Evolutionary conservation across 2,797 vertebrate genomes (phyloP), one percentile per base, ranked within the genome.

Genomic region (Xyrichtys novacula): DNA sequence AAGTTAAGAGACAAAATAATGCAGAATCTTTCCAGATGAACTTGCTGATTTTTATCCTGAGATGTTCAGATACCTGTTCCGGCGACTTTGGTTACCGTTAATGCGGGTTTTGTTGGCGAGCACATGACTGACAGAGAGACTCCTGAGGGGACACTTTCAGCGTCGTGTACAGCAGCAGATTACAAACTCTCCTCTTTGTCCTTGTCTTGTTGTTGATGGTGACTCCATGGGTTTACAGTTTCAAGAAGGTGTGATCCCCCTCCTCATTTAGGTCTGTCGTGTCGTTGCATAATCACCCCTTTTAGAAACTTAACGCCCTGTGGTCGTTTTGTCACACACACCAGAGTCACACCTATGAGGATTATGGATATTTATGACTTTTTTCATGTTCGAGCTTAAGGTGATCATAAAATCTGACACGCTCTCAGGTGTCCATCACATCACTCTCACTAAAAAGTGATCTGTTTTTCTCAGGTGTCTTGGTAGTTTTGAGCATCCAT

Each of bases 201-300:
- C 53, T 67, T 5, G 26, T 63, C 47, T 46, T 31, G 10, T 66
- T 69, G 56, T 58, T 63, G 48, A 39, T 20, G 48, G 42, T 20
- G 55, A 83, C 84, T 71, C 69, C 61, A 77, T 78, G 22, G 46
- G 82, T 86, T 75, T 85, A 54, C 59, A 49, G 64, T 87, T 86
- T 83, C 78, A 38, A 62, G 31, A 58, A 54, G 67, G 52, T 66
- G 61, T 69, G 74, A 61, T 72, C 72, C 68, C 75, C 75, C 44
- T 16, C 28, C 43, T 6, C 55, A 28, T 32, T 65, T 56, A 12
- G 48, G 63, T 44, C 36, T 31, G 17, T 31, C 11, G 22, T 43
- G 40, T 68, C 32, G 52, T 83, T 88, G 63, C 74, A 62, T 84
- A 86, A 79, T 72, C 73, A 81, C 68, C 66, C 68, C 57, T 28